phyloP scores from a whole-genome alignment of 2,113 vertebrate species.

The Megatriorchis doriae region DNA sequence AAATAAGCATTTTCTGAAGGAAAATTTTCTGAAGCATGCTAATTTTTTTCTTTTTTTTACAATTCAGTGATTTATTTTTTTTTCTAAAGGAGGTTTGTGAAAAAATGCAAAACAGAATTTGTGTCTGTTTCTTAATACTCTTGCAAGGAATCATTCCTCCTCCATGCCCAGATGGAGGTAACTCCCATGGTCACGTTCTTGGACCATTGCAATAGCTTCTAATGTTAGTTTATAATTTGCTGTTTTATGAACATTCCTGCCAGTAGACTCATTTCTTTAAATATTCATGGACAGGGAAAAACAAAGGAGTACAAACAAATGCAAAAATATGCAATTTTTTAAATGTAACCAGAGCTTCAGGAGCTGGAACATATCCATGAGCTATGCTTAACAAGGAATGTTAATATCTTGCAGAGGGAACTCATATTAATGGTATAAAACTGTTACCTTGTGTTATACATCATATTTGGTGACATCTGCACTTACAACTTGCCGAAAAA shows the following conservation, averaged over 20 bases:
- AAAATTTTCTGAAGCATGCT: too few relatives aligned
- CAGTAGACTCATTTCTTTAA: neutral
- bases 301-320: constrained; percentile 12
- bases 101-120: neutral
- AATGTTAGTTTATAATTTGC: neutral
- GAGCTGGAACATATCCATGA: neutral
- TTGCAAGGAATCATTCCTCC: neutral
- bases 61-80: neutral
- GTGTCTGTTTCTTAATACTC: neutral
- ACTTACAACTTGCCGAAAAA: neutral
- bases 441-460: neutral
- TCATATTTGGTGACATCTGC: neutral
- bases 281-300: neutral
- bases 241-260: neutral
- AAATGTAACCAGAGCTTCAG: neutral
- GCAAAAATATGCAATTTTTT: neutral
- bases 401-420: neutral
- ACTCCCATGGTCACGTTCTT: neutral
- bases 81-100: neutral
- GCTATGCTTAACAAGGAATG: neutral
- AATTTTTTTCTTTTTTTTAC: too few relatives aligned
- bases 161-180: neutral
- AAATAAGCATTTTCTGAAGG: neutral
- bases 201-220: neutral
- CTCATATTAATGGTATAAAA: neutral